Base-by-base conservation (phyloP, 1,140 invertebrate species). In the Nymphalis io region DNA sequence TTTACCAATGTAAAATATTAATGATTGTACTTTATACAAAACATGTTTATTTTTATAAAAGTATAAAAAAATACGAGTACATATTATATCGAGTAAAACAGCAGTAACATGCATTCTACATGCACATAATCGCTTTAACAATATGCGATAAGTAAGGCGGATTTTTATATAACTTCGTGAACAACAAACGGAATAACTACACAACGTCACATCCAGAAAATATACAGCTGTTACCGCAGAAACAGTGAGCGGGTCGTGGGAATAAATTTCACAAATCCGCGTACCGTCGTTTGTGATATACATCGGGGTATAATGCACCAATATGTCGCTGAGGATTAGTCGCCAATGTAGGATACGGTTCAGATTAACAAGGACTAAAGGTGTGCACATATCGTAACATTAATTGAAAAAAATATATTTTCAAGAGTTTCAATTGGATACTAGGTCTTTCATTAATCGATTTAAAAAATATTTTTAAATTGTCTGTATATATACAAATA, bases 251-350 rank as follows among this genome's bases (percentile, higher is more conserved):
- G 76, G 77, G 75, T 68, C 67, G 70, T 59, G 60, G 67, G 72
- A 81, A 88, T 88, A 86, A 86, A 88, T 86, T 86, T 81, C 72
- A 61, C 80, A 88, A 88, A 86, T 87, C 85, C 78, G 67, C 70
- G 72, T 75, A 78, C 76, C 76, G 63, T 79, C 76, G 66, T 68
- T 74, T 70, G 73, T 81, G 83, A 84, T 85, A 79, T 86, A 85
- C 80, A 82, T 75, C 72, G 70, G 72, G 67, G 60, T 66, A 71
- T 84, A 84, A 85, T 83, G 81, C 79, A 81, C 83, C 81, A 73
- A 83, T 83, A 79, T 82, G 83, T 84, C 73, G 79, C 70, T 67
- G 59, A 33, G 66, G 81, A 76, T 85, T 84, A 81, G 67, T 74
- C 64, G 63, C 59, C 72, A 75, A 51, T 79, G 72, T 76, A 70